A percentile compares a stretch with the other conserved stretches of the same genome.
Conservation (phyloP, 1,140 invertebrate genomes). For the Sitobion miscanthi region DNA sequence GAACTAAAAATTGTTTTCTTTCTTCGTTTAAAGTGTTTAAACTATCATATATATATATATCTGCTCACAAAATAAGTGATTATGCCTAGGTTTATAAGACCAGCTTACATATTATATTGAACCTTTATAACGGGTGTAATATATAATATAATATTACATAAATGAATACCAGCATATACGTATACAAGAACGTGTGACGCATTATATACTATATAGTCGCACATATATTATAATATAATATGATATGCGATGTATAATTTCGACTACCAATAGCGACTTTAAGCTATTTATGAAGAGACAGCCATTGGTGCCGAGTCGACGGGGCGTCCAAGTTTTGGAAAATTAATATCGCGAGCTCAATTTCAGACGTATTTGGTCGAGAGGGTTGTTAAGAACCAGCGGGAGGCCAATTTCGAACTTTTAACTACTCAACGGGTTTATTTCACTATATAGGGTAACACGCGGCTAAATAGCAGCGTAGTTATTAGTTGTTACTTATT, state of each 20-base stretch:
- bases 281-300: not conserved
- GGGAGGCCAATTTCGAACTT: slow-evolving; percentile 26
- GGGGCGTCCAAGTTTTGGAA: not conserved
- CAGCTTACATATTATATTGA: not conserved
- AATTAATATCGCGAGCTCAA: slow-evolving; percentile 27
- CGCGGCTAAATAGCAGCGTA: not conserved
- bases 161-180: not conserved
- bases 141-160: not conserved
- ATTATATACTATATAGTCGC: not conserved
- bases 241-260: not conserved
- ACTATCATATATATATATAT: not conserved
- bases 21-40: not conserved
- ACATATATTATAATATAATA: not conserved
- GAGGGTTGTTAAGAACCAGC: not conserved
- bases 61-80: not conserved
- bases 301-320: not conserved
- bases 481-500: not conserved
- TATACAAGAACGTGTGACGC: not conserved
- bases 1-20: not conserved
- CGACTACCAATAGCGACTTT: not conserved
- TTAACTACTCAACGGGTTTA: not conserved
- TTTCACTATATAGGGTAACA: not conserved
- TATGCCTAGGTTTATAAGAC: not conserved
- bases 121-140: not conserved
- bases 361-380: not conserved